phyloP scores from a whole-genome alignment of 2,888 invertebrate genomes.

The Clivina fossor region DNA sequence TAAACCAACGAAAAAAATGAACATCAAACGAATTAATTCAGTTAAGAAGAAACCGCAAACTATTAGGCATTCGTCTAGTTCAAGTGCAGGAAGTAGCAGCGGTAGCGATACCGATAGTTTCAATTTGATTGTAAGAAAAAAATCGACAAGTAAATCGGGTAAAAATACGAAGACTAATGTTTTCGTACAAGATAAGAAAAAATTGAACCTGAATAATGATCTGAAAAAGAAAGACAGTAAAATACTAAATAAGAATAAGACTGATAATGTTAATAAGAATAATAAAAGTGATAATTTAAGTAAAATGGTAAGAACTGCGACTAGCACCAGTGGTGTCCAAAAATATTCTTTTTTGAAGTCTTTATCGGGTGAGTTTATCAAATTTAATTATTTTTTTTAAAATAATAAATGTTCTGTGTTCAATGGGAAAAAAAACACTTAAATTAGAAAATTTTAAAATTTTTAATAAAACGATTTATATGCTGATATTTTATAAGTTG shows the following conservation, averaged over 20 bases:
- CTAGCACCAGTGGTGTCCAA: slow-evolving; percentile 37
- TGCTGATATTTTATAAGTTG: too few relatives aligned
- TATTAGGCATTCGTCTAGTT: slow-evolving; percentile 7
- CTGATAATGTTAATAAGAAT: slow-evolving; percentile 20
- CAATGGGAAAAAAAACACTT: too few relatives aligned
- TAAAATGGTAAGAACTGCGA: slow-evolving; percentile 32
- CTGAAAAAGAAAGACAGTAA: slow-evolving; percentile 39
- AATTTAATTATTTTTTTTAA: slow-evolving; percentile 16
- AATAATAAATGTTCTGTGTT: slow-evolving; percentile 15
- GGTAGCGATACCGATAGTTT: slow-evolving; percentile 26
- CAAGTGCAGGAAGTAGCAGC: slow-evolving; percentile 19
- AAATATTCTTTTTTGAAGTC: slow-evolving; percentile 59
- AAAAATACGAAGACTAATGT: slow-evolving; percentile 10
- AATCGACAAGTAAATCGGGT: slow-evolving; percentile 14
- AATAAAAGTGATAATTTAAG: slow-evolving; percentile 36
- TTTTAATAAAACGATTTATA: too few relatives aligned
- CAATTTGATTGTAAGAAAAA: slow-evolving; percentile 24
- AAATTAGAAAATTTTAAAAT: too few relatives aligned
- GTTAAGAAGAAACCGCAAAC: slow-evolving; percentile 12
- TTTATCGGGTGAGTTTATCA: slow-evolving; percentile 54
- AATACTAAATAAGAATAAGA: too few relatives aligned
- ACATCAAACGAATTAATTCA: slow-evolving; percentile 13
- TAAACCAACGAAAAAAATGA: slow-evolving; percentile 13
- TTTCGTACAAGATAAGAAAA: slow-evolving; percentile 13
- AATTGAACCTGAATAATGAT: too few relatives aligned